Evolutionary conservation across 2,797 vertebrate species (phyloP).

Genomic region (Chiloscyllium punctatum): DNA sequence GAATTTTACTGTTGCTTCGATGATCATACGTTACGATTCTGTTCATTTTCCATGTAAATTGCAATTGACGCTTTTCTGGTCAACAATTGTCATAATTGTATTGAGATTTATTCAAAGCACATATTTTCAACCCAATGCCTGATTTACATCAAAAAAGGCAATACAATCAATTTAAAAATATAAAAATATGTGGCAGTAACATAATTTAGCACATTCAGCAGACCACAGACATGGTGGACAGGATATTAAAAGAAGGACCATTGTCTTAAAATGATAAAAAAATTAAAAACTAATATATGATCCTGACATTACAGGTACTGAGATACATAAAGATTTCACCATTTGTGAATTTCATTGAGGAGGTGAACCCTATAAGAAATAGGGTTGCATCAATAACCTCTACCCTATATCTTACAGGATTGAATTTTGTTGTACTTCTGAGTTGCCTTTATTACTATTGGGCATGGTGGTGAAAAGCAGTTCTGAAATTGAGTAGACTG

Average conservation of each 20-base stretch:
- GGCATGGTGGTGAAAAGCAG: too few relatives aligned
- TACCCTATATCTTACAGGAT: too few relatives aligned
- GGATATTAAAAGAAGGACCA: background rate
- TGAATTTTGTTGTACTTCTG: too few relatives aligned
- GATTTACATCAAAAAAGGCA: background rate
- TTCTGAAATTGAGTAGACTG: too few relatives aligned
- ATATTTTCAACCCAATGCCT: background rate
- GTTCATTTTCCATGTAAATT: background rate
- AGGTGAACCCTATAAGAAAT: too few relatives aligned
- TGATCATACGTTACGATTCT: background rate
- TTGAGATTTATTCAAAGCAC: background rate
- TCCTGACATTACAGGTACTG: too few relatives aligned
- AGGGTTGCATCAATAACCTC: too few relatives aligned
- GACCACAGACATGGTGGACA: background rate
- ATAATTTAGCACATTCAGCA: background rate
- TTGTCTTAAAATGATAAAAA: too few relatives aligned
- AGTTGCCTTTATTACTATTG: too few relatives aligned
- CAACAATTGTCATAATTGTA: background rate
- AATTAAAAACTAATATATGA: too few relatives aligned
- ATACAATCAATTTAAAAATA: background rate
- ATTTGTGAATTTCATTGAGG: too few relatives aligned
- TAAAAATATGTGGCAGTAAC: background rate
- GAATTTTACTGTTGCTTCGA: background rate
- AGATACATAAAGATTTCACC: too few relatives aligned
- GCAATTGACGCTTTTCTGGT: background rate